Evolutionary conservation across 2,113 vertebrate genomes (phyloP).

Genomic region (Connochaetes taurinus): DNA sequence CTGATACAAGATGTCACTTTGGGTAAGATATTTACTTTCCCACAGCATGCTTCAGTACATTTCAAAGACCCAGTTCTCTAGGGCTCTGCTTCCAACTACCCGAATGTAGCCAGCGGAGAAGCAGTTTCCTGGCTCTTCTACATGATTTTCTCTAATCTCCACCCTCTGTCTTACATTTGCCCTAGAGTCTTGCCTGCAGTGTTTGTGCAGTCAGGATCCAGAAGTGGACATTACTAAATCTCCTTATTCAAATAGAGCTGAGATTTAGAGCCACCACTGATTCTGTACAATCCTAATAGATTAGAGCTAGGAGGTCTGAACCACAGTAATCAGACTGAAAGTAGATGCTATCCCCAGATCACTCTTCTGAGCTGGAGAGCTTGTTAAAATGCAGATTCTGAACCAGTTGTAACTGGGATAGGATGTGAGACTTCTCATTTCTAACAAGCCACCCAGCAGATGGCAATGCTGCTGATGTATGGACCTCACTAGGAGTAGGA

Average conservation of each 20-base stretch:
- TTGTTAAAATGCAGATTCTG: background rate
- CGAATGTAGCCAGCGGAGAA: background rate
- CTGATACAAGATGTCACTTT: background rate
- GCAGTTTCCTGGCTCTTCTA: background rate
- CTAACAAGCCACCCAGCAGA: background rate
- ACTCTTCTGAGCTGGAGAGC: background rate
- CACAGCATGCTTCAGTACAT: slow-evolving; percentile 6
- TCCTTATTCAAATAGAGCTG: background rate
- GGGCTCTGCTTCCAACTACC: background rate
- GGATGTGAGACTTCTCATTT: background rate
- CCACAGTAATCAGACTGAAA: background rate
- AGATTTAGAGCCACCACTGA: background rate
- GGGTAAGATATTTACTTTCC: slow-evolving; percentile 35
- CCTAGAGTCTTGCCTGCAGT: background rate
- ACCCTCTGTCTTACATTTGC: background rate
- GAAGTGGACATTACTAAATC: background rate
- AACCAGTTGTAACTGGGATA: background rate
- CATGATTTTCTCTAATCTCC: background rate
- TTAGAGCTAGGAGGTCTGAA: background rate
- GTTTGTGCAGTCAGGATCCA: background rate
- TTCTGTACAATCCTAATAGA: background rate
- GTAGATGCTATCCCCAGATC: background rate
- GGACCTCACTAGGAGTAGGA: background rate
- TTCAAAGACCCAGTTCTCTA: background rate
- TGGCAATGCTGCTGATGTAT: background rate